A percentile compares a stretch with the other conserved stretches of the same genome.
phyloP scores from a whole-genome alignment of 2,797 vertebrate genomes.

The Glyptemys insculpta region DNA sequence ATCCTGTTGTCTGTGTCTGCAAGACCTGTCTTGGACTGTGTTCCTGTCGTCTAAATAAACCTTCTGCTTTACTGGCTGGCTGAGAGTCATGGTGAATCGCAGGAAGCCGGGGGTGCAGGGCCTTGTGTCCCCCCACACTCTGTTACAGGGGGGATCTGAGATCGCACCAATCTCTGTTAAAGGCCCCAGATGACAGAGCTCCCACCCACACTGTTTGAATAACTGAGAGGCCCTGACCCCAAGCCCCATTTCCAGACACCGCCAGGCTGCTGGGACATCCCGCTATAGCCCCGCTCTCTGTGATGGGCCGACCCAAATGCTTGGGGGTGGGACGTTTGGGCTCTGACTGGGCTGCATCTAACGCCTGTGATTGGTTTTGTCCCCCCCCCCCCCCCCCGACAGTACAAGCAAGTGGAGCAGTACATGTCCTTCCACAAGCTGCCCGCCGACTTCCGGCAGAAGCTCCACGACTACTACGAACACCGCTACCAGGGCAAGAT shows the following conservation, averaged over 20 bases:
- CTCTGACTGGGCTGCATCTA: no score
- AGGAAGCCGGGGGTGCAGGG: no score
- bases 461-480: slow-evolving; percentile 98
- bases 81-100: no score
- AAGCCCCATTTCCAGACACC: not conserved
- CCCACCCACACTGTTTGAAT: not conserved
- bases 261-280: not conserved
- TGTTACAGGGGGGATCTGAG: not conserved
- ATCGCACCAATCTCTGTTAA: not conserved
- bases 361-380: not conserved
- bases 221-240: not conserved
- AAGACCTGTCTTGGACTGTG: no score
- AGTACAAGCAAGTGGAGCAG: slow-evolving; percentile 99
- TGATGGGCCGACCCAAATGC: not conserved
- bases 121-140: no score
- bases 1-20: no score
- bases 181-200: no score
- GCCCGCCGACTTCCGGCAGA: slow-evolving; percentile 96
- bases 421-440: slow-evolving; percentile 99
- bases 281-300: not conserved
- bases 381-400: not conserved
- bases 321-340: no score
- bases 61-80: no score
- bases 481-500: slow-evolving; percentile 99
- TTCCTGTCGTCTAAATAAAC: no score